Conservation (phyloP, 92 coral and sea anemone genomes). For the Isaurus tuberculatus region DNA sequence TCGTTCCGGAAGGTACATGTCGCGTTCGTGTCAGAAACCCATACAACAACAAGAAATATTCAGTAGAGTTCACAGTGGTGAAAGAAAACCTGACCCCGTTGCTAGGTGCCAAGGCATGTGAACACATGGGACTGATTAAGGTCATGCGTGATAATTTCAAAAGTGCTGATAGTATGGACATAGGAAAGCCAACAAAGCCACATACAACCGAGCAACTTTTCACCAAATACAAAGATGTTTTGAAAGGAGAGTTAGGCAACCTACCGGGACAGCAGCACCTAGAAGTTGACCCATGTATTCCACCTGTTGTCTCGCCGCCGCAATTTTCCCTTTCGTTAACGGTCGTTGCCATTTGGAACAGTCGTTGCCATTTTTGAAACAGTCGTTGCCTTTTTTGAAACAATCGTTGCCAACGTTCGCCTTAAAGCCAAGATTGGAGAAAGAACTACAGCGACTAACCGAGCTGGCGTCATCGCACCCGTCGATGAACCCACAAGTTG, state of each 20-base stretch:
- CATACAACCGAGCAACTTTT: conserved; percentile 8
- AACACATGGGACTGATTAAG: conserved; percentile 58
- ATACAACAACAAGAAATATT: conserved; percentile 60
- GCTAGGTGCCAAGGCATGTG: conserved; percentile 52
- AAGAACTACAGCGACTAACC: conserved; percentile 47
- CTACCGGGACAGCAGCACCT: background rate
- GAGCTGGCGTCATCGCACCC: conserved; percentile 29
- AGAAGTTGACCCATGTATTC: background rate
- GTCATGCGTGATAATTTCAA: background rate
- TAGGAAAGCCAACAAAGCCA: background rate
- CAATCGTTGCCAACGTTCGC: no score
- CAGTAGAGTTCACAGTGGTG: conserved; percentile 58
- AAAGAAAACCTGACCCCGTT: conserved; percentile 59
- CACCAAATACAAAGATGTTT: background rate
- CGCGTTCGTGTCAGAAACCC: conserved; percentile 60
- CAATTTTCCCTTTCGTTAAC: no score
- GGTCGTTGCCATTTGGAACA: no score
- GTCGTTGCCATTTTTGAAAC: no score
- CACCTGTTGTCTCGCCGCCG: background rate
- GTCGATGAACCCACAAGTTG: conserved; percentile 54
- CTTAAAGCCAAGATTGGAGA: conserved; percentile 18
- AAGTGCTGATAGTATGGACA: background rate
- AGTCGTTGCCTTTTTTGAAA: no score
- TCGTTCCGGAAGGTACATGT: conserved; percentile 61
- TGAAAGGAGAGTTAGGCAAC: background rate